These are phyloP conservation scores for Pseudopipra pipra DNA, from an alignment of 2,113 vertebrate genomes.

Conservation along the genomic window DNA sequence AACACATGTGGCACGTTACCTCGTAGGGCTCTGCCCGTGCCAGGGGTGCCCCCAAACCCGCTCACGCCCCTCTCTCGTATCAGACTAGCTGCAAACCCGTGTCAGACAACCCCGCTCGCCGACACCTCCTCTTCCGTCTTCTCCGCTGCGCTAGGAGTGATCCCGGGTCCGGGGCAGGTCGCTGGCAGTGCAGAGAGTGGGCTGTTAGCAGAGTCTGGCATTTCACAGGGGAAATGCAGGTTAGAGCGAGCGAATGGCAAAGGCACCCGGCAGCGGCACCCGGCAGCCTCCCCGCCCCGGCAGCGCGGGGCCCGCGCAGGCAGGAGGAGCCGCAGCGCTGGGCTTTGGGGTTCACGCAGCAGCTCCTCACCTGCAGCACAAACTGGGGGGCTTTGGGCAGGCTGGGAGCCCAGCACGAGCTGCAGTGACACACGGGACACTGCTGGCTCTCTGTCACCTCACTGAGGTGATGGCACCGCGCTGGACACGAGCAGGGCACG, in stretches of 20 bases:
- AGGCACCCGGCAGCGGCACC: not conserved
- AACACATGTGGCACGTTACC: not conserved
- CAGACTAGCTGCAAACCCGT: constrained; percentile 36
- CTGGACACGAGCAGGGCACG: not conserved
- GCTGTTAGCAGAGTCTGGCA: constrained; percentile 48
- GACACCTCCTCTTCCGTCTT: constrained; percentile 33
- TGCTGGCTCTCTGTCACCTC: not conserved
- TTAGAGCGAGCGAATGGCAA: not conserved
- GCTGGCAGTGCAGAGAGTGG: constrained; percentile 52
- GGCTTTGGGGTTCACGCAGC: not conserved
- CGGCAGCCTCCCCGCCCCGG: not conserved
- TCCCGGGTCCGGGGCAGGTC: not conserved
- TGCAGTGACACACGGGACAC: not conserved
- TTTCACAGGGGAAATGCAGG: constrained; percentile 23
- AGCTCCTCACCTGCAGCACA: not conserved
- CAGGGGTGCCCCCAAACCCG: not conserved
- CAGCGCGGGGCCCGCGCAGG: not conserved
- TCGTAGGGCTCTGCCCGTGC: not conserved
- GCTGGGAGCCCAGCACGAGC: not conserved
- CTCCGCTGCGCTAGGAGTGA: not conserved
- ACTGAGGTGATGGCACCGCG: not conserved
- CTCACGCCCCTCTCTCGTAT: not conserved
- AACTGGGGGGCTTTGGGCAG: fast-evolving
- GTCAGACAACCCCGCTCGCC: not conserved
- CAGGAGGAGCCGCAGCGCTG: not conserved